Conservation (phyloP, 2,888 invertebrate genomes). For the Orchesella flavescens region DNA sequence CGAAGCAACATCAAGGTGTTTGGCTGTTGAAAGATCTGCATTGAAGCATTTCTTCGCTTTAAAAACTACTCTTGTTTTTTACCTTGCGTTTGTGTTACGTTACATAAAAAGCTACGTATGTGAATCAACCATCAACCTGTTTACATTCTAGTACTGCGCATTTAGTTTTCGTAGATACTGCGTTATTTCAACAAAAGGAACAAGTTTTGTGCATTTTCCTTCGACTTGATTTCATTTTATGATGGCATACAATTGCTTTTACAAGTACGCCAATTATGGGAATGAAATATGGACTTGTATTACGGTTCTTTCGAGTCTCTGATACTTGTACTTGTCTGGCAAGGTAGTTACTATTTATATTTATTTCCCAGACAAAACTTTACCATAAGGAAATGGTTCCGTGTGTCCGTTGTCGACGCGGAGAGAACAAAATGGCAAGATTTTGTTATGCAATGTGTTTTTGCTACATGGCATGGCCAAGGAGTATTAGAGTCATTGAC, state of each 20-base stretch:
- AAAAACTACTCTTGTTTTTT: too few species aligned
- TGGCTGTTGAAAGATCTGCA: too few species aligned
- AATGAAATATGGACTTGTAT: slow-evolving; percentile 11
- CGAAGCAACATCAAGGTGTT: too few species aligned
- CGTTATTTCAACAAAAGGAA: background rate
- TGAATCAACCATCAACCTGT: slow-evolving; percentile 37
- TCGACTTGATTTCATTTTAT: too few species aligned
- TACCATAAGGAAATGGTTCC: too few species aligned
- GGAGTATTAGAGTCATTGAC: background rate
- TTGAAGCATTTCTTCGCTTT: too few species aligned
- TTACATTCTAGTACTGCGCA: slow-evolving; percentile 27
- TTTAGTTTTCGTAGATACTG: slow-evolving; percentile 6
- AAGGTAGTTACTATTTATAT: background rate
- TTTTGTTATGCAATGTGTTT: background rate
- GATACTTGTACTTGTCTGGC: slow-evolving; percentile 3
- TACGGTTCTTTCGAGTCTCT: background rate
- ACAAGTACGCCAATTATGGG: background rate
- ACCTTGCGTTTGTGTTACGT: too few species aligned
- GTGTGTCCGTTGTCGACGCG: too few species aligned
- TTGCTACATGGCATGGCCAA: background rate
- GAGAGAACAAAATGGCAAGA: too few species aligned
- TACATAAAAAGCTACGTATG: background rate
- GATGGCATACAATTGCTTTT: background rate
- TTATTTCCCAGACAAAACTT: too few species aligned
- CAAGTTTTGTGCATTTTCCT: too few species aligned